Conservation (phyloP, 1,140 invertebrate species). For the Zaprionus vittiger region DNA sequence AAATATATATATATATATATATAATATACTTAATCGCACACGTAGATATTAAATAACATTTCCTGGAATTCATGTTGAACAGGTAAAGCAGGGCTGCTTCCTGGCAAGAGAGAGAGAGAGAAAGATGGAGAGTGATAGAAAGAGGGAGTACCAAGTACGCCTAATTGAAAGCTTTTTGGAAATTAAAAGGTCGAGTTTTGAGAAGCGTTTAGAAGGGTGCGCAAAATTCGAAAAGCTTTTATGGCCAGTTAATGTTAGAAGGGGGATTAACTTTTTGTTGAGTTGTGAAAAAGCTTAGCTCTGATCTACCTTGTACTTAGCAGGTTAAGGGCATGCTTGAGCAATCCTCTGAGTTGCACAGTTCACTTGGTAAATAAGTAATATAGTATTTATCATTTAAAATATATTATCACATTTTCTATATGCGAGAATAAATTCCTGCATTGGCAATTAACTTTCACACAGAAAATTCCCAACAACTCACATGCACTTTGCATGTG, state of each 20-base stretch:
- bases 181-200: conserved; percentile 1
- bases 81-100: neutral
- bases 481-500: conserved; percentile 70
- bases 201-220: neutral
- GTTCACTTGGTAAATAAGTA: no score
- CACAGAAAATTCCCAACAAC: conserved; percentile 13
- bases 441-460: neutral
- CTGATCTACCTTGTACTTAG: no score
- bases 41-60: neutral
- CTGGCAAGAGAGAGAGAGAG: neutral
- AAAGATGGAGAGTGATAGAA: neutral
- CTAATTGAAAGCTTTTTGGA: neutral
- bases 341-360: no score
- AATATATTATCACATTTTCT: no score
- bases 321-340: no score
- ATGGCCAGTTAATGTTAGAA: neutral
- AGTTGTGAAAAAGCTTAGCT: neutral
- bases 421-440: neutral
- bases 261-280: neutral
- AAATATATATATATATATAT: no score
- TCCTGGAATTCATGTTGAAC: neutral
- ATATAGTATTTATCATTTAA: no score
- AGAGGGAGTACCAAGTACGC: neutral
- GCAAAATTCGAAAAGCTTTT: neutral
- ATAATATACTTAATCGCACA: no score